phyloP scores from a whole-genome alignment of 2,888 invertebrate species.

The Nudaria mundana region DNA sequence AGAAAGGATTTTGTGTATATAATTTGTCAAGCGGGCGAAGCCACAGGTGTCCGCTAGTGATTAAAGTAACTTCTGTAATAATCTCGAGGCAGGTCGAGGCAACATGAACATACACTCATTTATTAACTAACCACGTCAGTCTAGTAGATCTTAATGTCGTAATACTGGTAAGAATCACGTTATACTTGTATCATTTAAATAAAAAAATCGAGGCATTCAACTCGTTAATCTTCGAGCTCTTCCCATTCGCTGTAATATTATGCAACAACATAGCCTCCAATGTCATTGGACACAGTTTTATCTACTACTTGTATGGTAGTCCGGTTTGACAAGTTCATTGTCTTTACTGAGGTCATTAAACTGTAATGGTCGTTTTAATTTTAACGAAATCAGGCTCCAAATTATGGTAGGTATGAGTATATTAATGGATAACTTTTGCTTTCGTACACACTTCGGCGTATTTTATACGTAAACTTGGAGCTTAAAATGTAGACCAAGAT shows the following conservation, averaged over 20 bases:
- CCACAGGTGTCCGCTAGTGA: no score
- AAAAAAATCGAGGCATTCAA: no score
- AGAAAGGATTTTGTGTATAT: no score
- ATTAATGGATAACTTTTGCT: slow-evolving; percentile 39
- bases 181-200: no score
- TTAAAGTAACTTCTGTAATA: no score
- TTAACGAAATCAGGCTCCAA: slow-evolving; percentile 30
- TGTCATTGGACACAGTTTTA: slow-evolving; percentile 31
- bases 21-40: no score
- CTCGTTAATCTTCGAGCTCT: slow-evolving; percentile 16
- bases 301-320: slow-evolving; percentile 33
- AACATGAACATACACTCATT: no score
- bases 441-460: slow-evolving; percentile 20
- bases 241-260: slow-evolving; percentile 28
- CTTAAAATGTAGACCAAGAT: not conserved
- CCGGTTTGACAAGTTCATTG: slow-evolving; percentile 65
- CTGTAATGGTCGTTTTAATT: slow-evolving; percentile 43
- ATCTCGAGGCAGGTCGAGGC: no score
- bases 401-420: slow-evolving; percentile 37
- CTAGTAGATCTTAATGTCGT: no score
- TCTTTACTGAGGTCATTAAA: slow-evolving; percentile 54
- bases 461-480: not conserved
- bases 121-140: no score
- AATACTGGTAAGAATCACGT: no score
- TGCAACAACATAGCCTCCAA: slow-evolving; percentile 34